Conservation (phyloP, 2,888 invertebrate genomes). For the Odontocolon sp. region DNA sequence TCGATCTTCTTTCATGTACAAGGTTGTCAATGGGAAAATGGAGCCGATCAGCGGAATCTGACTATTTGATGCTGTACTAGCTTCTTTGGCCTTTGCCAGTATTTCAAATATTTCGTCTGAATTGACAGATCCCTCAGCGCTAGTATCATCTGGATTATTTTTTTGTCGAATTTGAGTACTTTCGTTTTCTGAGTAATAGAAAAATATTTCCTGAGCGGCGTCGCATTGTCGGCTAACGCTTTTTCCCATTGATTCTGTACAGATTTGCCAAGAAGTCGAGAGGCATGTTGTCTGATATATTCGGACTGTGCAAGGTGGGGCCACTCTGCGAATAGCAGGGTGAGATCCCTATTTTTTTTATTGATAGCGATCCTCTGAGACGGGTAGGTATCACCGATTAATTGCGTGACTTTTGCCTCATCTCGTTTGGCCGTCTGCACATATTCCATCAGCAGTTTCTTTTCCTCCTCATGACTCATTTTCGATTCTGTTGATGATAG, state of each 20-base stretch:
- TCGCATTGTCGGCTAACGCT: neutral
- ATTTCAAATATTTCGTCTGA: neutral
- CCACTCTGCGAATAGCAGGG: slow-evolving; percentile 11
- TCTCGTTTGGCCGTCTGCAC: neutral
- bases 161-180: neutral
- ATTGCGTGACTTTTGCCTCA: neutral
- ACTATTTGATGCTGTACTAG: neutral
- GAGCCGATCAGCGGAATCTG: neutral
- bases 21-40: neutral
- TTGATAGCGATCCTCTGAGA: slow-evolving; percentile 20
- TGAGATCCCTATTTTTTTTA: neutral
- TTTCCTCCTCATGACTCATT: slow-evolving; percentile 10
- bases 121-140: neutral
- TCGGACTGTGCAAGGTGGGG: neutral
- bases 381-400: slow-evolving; percentile 24
- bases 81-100: neutral
- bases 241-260: slow-evolving; percentile 12
- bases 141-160: neutral
- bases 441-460: neutral
- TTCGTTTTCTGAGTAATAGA: neutral
- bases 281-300: slow-evolving; percentile 14
- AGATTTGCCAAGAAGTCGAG: slow-evolving; percentile 30
- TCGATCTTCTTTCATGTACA: neutral
- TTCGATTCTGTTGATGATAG: slow-evolving; percentile 9
- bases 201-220: neutral